These are phyloP conservation scores for Aethina tumida DNA, from an alignment of 1,140 invertebrate species.

Conservation along the genomic window DNA sequence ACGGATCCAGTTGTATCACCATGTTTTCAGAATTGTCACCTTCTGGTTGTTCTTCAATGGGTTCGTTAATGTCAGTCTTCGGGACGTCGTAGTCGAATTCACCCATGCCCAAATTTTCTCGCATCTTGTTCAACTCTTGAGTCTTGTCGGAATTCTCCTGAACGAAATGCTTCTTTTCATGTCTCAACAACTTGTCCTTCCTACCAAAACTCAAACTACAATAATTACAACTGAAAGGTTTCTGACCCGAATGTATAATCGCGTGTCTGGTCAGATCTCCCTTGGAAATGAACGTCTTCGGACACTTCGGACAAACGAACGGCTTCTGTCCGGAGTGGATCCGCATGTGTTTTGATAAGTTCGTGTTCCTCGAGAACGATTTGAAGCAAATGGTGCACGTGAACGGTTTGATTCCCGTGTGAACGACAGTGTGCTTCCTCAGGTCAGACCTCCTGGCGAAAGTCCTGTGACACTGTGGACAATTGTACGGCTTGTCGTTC, in stretches of 20 bases:
- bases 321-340: conserved; percentile 59
- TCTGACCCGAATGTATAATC: conserved; percentile 59
- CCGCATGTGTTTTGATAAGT: conserved; percentile 76
- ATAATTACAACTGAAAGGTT: conserved; percentile 54
- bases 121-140: conserved; percentile 26
- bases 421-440: conserved; percentile 58
- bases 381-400: conserved; percentile 57
- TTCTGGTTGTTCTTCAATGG: conserved; percentile 10
- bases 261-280: conserved; percentile 57
- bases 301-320: conserved; percentile 62
- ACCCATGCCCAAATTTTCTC: conserved; percentile 23
- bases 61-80: conserved; percentile 9
- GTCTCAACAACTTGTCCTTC: conserved; percentile 48
- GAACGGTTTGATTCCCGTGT: conserved; percentile 59
- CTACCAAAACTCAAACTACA: conserved; percentile 57
- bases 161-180: conserved; percentile 45
- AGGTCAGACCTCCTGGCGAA: conserved; percentile 54
- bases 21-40: conserved; percentile 38
- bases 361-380: conserved; percentile 64
- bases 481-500: conserved; percentile 53
- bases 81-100: conserved; percentile 19
- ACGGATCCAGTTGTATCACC: conserved; percentile 47
- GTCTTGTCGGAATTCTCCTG: conserved; percentile 26
- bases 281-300: conserved; percentile 61
- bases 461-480: conserved; percentile 50